These are phyloP conservation scores for Psilopogon haemacephalus DNA, from an alignment of 2,113 vertebrate species.

Conservation along the genomic window DNA sequence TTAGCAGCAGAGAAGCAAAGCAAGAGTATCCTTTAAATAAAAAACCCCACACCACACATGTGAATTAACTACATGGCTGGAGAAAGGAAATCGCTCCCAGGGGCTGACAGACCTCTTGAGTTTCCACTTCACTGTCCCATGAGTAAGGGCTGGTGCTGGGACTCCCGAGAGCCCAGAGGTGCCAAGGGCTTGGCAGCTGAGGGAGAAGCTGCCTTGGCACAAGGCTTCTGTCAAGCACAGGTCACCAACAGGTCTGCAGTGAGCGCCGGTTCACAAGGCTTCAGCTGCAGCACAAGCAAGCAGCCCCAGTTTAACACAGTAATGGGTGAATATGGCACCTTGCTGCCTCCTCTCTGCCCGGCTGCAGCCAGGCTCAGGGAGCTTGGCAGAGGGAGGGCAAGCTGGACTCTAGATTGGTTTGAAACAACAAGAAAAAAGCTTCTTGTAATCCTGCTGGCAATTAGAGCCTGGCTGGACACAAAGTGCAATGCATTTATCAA, in stretches of 20 bases:
- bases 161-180: background rate
- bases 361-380: background rate
- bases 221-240: background rate
- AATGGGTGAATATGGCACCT: background rate
- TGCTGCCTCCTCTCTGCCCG: background rate
- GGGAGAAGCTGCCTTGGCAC: slow-evolving; percentile 7
- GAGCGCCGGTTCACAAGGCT: background rate
- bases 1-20: background rate
- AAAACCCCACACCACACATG: background rate
- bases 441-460: slow-evolving; percentile 65
- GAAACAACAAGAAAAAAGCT: slow-evolving; percentile 62
- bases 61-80: background rate
- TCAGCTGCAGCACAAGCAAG: background rate
- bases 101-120: slow-evolving; percentile 60
- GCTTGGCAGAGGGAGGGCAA: background rate
- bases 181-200: background rate
- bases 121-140: slow-evolving; percentile 15
- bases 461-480: slow-evolving; percentile 59
- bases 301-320: background rate
- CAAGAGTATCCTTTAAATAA: background rate
- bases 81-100: slow-evolving; percentile 11
- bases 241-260: background rate
- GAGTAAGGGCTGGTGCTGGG: slow-evolving; percentile 2
- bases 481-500: slow-evolving; percentile 65
- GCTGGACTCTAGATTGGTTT: slow-evolving; percentile 42